Evolutionary conservation across 1,140 invertebrate genomes (phyloP), one percentile per base, ranked within the genome.

Genomic region (Venturia canescens): DNA sequence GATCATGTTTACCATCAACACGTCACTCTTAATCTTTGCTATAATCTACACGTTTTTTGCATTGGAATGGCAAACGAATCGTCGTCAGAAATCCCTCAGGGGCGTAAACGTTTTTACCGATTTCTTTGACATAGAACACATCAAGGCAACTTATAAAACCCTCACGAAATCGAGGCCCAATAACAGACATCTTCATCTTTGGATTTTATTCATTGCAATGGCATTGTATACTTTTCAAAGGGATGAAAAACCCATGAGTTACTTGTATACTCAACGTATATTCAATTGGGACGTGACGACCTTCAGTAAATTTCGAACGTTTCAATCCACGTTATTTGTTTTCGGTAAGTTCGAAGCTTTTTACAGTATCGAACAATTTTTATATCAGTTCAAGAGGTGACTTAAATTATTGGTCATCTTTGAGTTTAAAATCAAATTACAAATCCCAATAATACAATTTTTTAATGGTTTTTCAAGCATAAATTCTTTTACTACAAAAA

Each of bases 141-240:
- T 96, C 0, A 87, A 91, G 11, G 91, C 93, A 16, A 96, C 95
- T 0, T 60, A 94, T 0, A 88, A 87, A 9, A 95, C 95, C 0
- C 80, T 96, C 11, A 88, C 90, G 0, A 95, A 93, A 81, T 88
- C 84, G 13, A 91, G 96, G 38, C 72, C 87, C 0, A 90, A 92
- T 4, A 92, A 93, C 74, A 87, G 93, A 18, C 92, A 95, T 78
- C 82, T 92, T n/a, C 94, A 94, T 78, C 88, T 97, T 5, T 92
- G 94, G 86, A 90, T 96, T 9, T 84, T 96, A 1, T 91, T 96
- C 3, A 81, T 95, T 11, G 93, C 94, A 6, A 96, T 96, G 95
- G 93, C 93, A 1, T 90, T 96, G 15, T 97, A 96, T 84, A 95
- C 95, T 60, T 96, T 96, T 82, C 96, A 96, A 90, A 93, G 96